A percentile compares a stretch with the other conserved stretches of the same genome.
Evolutionary conservation across 2,797 vertebrate genomes (phyloP).

Genomic region (Chaetodon trifasciatus): DNA sequence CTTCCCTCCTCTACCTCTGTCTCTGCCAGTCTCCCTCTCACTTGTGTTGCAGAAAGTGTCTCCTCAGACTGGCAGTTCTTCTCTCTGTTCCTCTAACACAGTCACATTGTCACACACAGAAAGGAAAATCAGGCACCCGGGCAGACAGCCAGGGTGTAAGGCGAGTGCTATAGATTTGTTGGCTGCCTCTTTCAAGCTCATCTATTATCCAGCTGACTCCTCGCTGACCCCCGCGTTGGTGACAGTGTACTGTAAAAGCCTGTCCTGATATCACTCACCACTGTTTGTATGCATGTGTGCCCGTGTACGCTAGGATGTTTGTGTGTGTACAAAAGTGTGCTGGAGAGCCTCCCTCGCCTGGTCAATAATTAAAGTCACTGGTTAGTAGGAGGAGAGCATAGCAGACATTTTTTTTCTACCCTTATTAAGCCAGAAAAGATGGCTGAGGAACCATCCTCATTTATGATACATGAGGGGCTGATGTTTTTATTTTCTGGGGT

Average conservation of each 20-base stretch:
- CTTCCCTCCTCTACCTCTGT: neutral
- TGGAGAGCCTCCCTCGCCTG: slow-evolving; percentile 34
- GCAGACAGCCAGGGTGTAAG: slow-evolving; percentile 46
- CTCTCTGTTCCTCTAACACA: slow-evolving; percentile 25
- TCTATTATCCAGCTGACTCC: slow-evolving; percentile 81
- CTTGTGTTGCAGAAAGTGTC: slow-evolving; percentile 13
- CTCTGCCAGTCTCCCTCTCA: slow-evolving; percentile 18
- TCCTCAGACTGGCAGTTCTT: slow-evolving; percentile 30
- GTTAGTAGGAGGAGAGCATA: slow-evolving; percentile 38
- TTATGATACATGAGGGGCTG: slow-evolving; percentile 48
- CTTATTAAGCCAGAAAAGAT: slow-evolving; percentile 48
- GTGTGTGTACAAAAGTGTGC: slow-evolving; percentile 29
- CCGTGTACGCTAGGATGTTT: slow-evolving; percentile 8
- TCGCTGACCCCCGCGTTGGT: slow-evolving; percentile 65
- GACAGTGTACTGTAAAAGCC: slow-evolving; percentile 55
- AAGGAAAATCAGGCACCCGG: slow-evolving; percentile 38
- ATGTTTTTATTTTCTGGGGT: slow-evolving; percentile 35
- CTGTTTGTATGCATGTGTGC: slow-evolving; percentile 26
- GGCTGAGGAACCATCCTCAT: slow-evolving; percentile 34
- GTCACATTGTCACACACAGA: slow-evolving; percentile 30
- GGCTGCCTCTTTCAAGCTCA: slow-evolving; percentile 66
- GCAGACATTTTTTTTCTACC: slow-evolving; percentile 25
- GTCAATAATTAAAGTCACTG: slow-evolving; percentile 72
- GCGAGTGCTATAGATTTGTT: slow-evolving; percentile 65
- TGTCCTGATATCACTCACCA: slow-evolving; percentile 62